These are phyloP conservation scores for Lepidurus packardi DNA, from an alignment of 1,140 invertebrate genomes.

Conservation along the genomic window DNA sequence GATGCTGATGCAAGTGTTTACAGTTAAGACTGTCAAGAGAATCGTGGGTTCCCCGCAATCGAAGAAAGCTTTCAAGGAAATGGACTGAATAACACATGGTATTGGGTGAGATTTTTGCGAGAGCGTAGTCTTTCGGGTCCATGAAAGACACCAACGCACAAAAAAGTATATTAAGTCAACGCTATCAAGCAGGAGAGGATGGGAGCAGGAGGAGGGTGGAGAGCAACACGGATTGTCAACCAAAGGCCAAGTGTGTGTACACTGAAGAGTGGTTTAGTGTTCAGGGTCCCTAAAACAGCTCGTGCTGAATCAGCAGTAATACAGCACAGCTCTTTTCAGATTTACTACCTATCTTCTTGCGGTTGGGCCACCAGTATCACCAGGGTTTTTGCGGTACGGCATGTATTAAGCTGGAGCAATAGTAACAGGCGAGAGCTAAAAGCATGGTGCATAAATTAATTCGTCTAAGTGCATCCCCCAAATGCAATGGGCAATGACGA, in stretches of 20 bases:
- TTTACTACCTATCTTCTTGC: slow-evolving; percentile 12
- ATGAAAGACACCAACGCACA: no score
- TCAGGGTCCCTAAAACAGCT: not conserved
- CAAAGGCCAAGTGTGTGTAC: not conserved
- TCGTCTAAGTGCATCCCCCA: not conserved
- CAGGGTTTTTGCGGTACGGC: not conserved
- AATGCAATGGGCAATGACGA: not conserved
- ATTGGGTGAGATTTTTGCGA: not conserved
- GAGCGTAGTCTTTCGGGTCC: not conserved
- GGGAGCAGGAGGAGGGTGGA: no score
- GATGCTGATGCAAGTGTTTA: slow-evolving; percentile 4
- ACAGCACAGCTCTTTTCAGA: slow-evolving; percentile 2
- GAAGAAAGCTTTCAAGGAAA: slow-evolving; percentile 14
- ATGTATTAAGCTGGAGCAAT: not conserved
- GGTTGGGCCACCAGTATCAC: not conserved
- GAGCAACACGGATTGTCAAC: not conserved
- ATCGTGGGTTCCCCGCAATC: not conserved
- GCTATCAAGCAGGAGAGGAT: not conserved
- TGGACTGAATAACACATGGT: slow-evolving; percentile 19
- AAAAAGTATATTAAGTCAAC: not conserved
- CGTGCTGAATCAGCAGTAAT: slow-evolving; percentile 14
- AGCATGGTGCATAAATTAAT: slow-evolving; percentile 19
- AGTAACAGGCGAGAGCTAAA: slow-evolving; percentile 12
- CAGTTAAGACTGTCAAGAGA: not conserved
- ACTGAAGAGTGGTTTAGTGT: not conserved